These are phyloP conservation scores for Ophiothrix spiculata DNA, from an alignment of 35 echinoderm and acorn worm genomes.

Conservation along the genomic window DNA sequence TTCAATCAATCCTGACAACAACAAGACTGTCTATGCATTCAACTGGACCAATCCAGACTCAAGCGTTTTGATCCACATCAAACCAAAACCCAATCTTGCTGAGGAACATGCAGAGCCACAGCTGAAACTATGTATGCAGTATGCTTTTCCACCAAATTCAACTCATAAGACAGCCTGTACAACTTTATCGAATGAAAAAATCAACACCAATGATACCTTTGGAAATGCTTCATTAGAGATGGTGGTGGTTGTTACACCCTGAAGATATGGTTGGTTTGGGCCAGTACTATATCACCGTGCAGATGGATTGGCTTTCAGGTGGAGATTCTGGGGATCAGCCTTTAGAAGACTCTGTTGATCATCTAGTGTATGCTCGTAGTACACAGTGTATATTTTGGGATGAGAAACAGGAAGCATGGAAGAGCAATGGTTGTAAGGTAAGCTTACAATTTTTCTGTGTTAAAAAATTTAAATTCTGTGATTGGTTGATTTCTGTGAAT, in stretches of 20 bases:
- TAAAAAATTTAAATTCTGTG: too few species aligned
- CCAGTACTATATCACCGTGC: conserved; percentile 36
- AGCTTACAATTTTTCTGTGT: too few species aligned
- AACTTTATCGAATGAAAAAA: background rate
- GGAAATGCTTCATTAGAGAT: conserved; percentile 57
- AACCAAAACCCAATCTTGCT: background rate
- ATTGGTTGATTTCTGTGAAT: too few species aligned
- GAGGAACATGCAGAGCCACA: background rate
- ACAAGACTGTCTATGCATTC: too few species aligned
- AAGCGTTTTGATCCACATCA: conserved; percentile 37
- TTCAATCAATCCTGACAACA: too few species aligned
- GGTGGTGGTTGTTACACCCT: conserved; percentile 43
- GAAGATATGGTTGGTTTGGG: conserved; percentile 32
- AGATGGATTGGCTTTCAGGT: too few species aligned
- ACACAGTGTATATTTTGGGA: conserved; percentile 76
- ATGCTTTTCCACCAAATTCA: conserved; percentile 4
- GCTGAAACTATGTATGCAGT: conserved; percentile 2
- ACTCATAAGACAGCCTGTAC: conserved; percentile 2
- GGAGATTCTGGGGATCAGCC: too few species aligned
- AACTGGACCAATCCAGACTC: conserved; percentile 41
- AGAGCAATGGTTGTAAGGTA: conserved; percentile 62
- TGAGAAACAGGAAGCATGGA: conserved; percentile 57
- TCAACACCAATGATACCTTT: background rate
- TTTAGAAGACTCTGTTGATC: conserved; percentile 24
- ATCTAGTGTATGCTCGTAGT: conserved; percentile 43